Conservation (phyloP, 2,797 vertebrate genomes). For the Helostoma temminkii region DNA sequence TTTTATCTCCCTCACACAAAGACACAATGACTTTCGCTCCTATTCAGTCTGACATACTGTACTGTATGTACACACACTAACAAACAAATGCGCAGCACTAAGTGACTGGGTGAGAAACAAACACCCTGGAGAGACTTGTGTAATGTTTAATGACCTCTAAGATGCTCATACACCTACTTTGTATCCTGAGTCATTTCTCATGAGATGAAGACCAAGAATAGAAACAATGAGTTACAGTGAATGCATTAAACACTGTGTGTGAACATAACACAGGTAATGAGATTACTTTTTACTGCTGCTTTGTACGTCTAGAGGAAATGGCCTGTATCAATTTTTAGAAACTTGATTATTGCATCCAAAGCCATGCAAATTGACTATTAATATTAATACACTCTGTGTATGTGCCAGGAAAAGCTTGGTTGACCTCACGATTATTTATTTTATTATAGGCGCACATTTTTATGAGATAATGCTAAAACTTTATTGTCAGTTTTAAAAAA, state of each 20-base stretch:
- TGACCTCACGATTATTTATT: slow-evolving; percentile 57
- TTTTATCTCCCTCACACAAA: slow-evolving; percentile 53
- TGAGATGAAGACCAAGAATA: slow-evolving; percentile 42
- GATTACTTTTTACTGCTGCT: slow-evolving; percentile 43
- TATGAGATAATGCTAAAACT: slow-evolving; percentile 36
- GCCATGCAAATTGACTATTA: slow-evolving; percentile 69
- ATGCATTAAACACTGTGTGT: slow-evolving; percentile 40
- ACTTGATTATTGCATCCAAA: slow-evolving; percentile 43
- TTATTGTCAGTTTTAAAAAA: slow-evolving; percentile 23
- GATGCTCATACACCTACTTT: slow-evolving; percentile 44
- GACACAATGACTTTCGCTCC: slow-evolving; percentile 38
- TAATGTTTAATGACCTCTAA: slow-evolving; percentile 44
- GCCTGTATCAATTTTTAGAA: slow-evolving; percentile 65
- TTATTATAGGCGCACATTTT: slow-evolving; percentile 50
- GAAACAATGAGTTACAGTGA: slow-evolving; percentile 36
- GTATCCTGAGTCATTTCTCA: slow-evolving; percentile 43
- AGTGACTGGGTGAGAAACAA: slow-evolving; percentile 28
- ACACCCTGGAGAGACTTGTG: slow-evolving; percentile 20
- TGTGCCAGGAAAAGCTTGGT: slow-evolving; percentile 60
- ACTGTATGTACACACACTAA: slow-evolving; percentile 28
- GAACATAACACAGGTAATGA: slow-evolving; percentile 61
- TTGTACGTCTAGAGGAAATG: slow-evolving; percentile 57
- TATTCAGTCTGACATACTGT: slow-evolving; percentile 38
- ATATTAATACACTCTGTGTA: slow-evolving; percentile 74
- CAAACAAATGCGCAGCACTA: slow-evolving; percentile 20